Percentiles rank a stretch among this genome's conserved stretches.
These are phyloP conservation scores for Brachystomella parvula DNA, from an alignment of 1,140 invertebrate species.

Conservation along the genomic window DNA sequence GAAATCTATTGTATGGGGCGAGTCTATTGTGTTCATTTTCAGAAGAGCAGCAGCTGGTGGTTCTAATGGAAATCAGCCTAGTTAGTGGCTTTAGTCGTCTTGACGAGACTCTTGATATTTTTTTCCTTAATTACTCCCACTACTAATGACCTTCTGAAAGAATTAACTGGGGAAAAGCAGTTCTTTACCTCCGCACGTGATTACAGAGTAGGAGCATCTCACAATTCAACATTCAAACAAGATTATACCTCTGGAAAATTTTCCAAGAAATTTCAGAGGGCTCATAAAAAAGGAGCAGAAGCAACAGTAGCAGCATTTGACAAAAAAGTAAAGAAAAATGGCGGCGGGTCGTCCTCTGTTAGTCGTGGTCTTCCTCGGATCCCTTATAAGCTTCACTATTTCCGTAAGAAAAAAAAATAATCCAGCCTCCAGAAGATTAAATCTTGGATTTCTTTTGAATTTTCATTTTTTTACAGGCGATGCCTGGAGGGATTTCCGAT, in stretches of 20 bases:
- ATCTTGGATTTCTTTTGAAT: neutral
- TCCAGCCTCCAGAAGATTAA: neutral
- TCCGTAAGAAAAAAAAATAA: neutral
- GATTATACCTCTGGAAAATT: neutral
- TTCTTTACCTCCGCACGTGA: neutral
- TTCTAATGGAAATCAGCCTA: too few species aligned
- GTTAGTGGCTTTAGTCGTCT: too few species aligned
- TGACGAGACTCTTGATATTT: too few species aligned
- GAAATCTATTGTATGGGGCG: too few species aligned
- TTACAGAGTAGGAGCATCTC: too few species aligned
- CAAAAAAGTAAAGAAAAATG: neutral
- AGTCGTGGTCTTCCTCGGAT: neutral
- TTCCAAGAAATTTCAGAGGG: neutral
- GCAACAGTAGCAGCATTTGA: neutral
- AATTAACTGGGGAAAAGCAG: neutral
- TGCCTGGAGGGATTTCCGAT: slow-evolving; percentile 10
- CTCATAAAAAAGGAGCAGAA: neutral
- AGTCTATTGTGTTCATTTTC: too few species aligned
- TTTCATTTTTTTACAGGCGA: slow-evolving; percentile 2
- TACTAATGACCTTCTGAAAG: neutral
- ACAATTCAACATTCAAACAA: neutral
- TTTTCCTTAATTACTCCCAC: neutral
- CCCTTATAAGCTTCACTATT: neutral
- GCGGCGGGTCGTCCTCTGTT: neutral
- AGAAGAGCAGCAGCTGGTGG: too few species aligned